Evolutionary conservation across 2,888 invertebrate species (phyloP).

Genomic region (Plemyria rubiginata): DNA sequence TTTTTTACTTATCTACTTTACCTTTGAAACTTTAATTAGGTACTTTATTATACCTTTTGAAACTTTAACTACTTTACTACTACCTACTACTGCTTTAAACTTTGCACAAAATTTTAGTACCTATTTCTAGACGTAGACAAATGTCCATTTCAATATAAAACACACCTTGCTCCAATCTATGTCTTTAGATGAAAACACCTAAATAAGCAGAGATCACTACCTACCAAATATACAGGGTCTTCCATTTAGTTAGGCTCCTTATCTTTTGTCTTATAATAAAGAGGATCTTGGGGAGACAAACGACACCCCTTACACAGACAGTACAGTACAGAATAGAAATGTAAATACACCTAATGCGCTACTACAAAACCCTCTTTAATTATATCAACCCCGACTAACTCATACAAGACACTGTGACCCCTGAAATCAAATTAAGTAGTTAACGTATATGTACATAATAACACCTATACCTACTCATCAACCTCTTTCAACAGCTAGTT

Average conservation of each 20-base stretch:
- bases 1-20: no score
- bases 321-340: background rate
- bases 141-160: no score
- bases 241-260: background rate
- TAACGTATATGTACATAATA: background rate
- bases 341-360: background rate
- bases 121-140: no score
- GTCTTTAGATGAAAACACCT: background rate
- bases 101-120: no score
- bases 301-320: conserved; percentile 1
- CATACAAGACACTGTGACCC: background rate
- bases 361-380: conserved; percentile 6
- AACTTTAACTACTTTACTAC: no score
- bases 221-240: background rate
- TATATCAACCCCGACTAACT: background rate
- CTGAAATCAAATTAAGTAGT: background rate
- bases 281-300: conserved; percentile 4
- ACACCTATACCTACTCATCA: no score
- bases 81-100: no score
- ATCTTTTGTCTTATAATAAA: conserved; percentile 15
- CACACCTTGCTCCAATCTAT: no score
- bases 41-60: no score
- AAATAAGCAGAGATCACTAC: background rate
- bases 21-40: no score
- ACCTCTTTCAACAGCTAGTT: no score